Base-by-base conservation (phyloP, 2,113 vertebrate species). In the Pelvicachromis taeniatus region DNA sequence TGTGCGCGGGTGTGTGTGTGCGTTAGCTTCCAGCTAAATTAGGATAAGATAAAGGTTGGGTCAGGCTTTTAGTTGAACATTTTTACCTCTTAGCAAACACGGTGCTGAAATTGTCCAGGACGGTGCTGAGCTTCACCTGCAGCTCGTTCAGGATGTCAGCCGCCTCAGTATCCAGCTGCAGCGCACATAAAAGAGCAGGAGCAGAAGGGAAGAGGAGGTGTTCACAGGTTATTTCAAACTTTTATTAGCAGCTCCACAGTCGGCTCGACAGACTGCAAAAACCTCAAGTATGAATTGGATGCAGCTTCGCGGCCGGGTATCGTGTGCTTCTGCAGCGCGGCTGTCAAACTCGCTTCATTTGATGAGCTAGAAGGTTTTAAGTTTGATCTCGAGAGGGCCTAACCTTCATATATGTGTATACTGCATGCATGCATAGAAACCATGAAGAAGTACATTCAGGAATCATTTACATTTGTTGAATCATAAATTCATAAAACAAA, bases 71-170 rank as follows among this genome's bases (percentile, higher is more conserved):
- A 63, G 68, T 31, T 70, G 65, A 21, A 38, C 48, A n/a, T 8
- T 89, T 1, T 96, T 95, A 99, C 98, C 99, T 99, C 93, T 97
- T 99, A 85, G 97, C 98, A 94, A 99, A 99, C 61, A 97, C 88
- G 4, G 95, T 85, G 77, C 98, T 99, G 91, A 99, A 97, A 93
- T 98, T 97, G 91, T 99, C 99, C 92, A 99, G 92, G 85, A 98
- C 96, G 0, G 96, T 97, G 95, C 96, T 99, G 81, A 99, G 96
- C 89, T 99, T 98, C 96, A 98, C 95, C 89, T 99, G 99, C 31
- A 99, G 97, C 63, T 99, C 98, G 53, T 98, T 99, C 85, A 99
- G 96, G 84, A 97, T 96, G 91, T 98, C 97, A 29, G 97, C 97
- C 81, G 98, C 98, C 88, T 99, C 99, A 4, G 96, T 90, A 87